phyloP scores from a whole-genome alignment of 2,797 vertebrate species.

The Potorous gilbertii region DNA sequence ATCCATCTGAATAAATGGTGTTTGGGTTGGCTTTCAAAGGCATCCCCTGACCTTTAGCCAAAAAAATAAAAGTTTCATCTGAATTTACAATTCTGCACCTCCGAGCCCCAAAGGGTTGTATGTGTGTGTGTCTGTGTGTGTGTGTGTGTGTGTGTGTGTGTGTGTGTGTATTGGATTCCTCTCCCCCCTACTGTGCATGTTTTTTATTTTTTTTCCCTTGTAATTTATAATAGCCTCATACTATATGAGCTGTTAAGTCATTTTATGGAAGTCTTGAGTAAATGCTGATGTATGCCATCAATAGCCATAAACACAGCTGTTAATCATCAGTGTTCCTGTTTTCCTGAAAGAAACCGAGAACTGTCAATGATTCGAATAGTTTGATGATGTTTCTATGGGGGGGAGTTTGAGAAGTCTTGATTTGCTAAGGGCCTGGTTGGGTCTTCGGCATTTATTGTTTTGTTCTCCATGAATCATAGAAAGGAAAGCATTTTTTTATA shows the following conservation, averaged over 20 bases:
- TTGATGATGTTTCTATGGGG: slow-evolving; percentile 62
- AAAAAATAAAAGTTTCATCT: slow-evolving; percentile 64
- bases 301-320: slow-evolving; percentile 78
- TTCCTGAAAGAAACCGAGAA: slow-evolving; percentile 64
- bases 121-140: background rate
- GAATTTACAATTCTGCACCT: slow-evolving; percentile 70
- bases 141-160: background rate
- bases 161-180: background rate
- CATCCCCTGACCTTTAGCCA: slow-evolving; percentile 61
- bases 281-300: slow-evolving; percentile 74
- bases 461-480: slow-evolving; percentile 21
- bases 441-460: slow-evolving; percentile 53
- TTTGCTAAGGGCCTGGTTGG: background rate
- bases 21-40: slow-evolving; percentile 62
- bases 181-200: background rate
- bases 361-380: slow-evolving; percentile 68
- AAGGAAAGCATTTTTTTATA: slow-evolving; percentile 44
- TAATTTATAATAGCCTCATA: slow-evolving; percentile 75
- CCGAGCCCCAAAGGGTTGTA: slow-evolving; percentile 66
- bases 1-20: slow-evolving; percentile 59
- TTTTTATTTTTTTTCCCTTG: slow-evolving; percentile 43
- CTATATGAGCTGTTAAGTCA: slow-evolving; percentile 74
- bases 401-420: slow-evolving; percentile 59
- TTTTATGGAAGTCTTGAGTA: slow-evolving; percentile 75
- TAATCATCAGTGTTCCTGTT: slow-evolving; percentile 77